These are phyloP conservation scores for Antheraea pernyi DNA, from an alignment of 1,140 invertebrate genomes.

Conservation along the genomic window DNA sequence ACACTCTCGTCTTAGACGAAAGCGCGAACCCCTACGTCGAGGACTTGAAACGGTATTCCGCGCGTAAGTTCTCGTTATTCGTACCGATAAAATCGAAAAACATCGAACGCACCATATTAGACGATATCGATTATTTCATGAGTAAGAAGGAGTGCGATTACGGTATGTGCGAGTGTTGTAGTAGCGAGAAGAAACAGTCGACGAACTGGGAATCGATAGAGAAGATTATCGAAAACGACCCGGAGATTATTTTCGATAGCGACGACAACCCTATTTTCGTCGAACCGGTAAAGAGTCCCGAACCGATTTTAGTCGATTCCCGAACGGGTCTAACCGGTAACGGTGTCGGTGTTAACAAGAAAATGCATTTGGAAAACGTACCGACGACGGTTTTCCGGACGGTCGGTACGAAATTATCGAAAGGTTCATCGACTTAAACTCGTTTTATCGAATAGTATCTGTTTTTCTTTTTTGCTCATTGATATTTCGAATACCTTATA, in stretches of 20 bases:
- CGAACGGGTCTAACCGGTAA: constrained; percentile 9
- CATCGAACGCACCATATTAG: constrained; percentile 61
- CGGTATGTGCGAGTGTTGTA: constrained; percentile 63
- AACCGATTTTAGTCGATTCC: constrained; percentile 18
- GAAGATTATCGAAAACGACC: constrained; percentile 71
- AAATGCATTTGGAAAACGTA: constrained; percentile 35
- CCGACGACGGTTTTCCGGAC: constrained; percentile 49
- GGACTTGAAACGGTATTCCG: constrained; percentile 56
- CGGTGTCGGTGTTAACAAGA: constrained; percentile 30
- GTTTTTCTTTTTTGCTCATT: not conserved
- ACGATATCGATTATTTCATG: constrained; percentile 63
- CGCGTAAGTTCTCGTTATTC: constrained; percentile 61
- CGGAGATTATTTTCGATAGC: constrained; percentile 69
- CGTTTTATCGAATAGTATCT: constrained; percentile 4
- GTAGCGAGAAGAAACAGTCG: constrained; percentile 41
- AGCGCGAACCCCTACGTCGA: constrained; percentile 43
- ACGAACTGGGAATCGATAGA: constrained; percentile 69
- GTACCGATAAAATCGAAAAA: constrained; percentile 41
- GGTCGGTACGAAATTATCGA: constrained; percentile 48
- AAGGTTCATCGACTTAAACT: constrained; percentile 34
- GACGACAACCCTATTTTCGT: constrained; percentile 62
- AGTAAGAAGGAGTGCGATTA: constrained; percentile 69
- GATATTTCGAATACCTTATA: not conserved
- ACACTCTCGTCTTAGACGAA: constrained; percentile 30
- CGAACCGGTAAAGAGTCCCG: constrained; percentile 30